Conservation (phyloP, 2,113 vertebrate species). For the Embiotoca jacksoni region DNA sequence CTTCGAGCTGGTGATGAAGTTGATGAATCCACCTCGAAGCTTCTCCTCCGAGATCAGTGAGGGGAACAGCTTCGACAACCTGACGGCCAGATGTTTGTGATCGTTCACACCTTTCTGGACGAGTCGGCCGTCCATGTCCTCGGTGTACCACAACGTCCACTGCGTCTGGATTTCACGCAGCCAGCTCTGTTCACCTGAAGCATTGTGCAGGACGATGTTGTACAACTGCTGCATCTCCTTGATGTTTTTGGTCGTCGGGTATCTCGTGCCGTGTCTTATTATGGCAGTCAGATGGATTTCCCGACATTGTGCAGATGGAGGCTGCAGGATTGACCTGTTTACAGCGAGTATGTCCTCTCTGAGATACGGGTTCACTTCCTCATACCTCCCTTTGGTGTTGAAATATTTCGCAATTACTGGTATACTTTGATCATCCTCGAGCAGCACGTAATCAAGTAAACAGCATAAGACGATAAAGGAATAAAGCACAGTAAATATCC, state of each 20-base stretch:
- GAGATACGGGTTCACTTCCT: slow-evolving; percentile 88
- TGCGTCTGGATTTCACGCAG: slow-evolving; percentile 72
- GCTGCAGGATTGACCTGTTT: slow-evolving; percentile 76
- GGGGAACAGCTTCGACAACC: slow-evolving; percentile 90
- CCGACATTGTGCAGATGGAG: slow-evolving; percentile 80
- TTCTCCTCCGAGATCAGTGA: slow-evolving; percentile 84
- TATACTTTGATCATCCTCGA: slow-evolving; percentile 15
- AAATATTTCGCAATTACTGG: slow-evolving; percentile 86
- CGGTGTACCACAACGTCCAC: slow-evolving; percentile 91
- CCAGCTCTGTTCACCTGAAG: slow-evolving; percentile 50
- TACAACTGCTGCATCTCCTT: slow-evolving; percentile 86
- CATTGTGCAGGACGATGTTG: slow-evolving; percentile 69
- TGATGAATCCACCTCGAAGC: slow-evolving; percentile 78
- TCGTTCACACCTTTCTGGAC: slow-evolving; percentile 85
- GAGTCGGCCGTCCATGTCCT: slow-evolving; percentile 91
- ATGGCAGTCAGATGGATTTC: slow-evolving; percentile 88
- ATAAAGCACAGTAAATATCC: slow-evolving; percentile 3
- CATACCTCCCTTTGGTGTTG: slow-evolving; percentile 92
- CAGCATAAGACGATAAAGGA: slow-evolving; percentile 10
- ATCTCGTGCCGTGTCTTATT: slow-evolving; percentile 92
- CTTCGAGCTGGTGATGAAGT: slow-evolving; percentile 92
- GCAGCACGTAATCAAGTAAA: not conserved
- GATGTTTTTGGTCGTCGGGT: slow-evolving; percentile 89
- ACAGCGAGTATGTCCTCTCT: slow-evolving; percentile 82
- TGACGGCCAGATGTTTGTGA: slow-evolving; percentile 86